phyloP scores from a whole-genome alignment of 23 tunicate genomes.

The Halocynthia aurantium region DNA sequence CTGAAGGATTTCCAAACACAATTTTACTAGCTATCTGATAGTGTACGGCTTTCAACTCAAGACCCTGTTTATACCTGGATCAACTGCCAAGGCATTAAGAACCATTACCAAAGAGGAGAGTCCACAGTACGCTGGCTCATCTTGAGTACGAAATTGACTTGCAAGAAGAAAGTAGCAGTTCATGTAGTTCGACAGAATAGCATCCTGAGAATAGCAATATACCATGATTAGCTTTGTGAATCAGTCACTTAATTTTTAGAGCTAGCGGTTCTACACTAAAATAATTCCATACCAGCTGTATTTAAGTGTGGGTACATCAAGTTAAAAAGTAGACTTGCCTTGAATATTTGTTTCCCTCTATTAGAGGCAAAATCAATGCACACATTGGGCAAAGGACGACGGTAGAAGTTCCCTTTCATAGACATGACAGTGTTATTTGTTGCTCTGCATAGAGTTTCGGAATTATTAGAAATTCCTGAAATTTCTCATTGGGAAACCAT shows the following conservation, averaged over 20 bases:
- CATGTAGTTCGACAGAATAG: conserved; percentile 39
- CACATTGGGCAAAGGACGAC: conserved; percentile 9
- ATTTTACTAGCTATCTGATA: background rate
- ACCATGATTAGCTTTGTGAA: no score
- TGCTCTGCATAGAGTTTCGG: background rate
- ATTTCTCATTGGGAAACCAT: background rate
- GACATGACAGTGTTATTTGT: background rate
- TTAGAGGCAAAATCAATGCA: conserved; percentile 20
- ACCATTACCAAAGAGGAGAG: conserved; percentile 69
- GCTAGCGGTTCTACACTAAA: no score
- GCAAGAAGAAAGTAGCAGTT: conserved; percentile 36
- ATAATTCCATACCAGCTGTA: no score
- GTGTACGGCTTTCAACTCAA: no score
- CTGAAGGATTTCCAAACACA: background rate
- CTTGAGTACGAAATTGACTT: conserved; percentile 56
- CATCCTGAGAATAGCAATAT: conserved; percentile 3
- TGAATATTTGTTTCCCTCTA: conserved; percentile 9
- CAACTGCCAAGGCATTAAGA: conserved; percentile 54
- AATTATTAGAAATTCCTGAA: background rate
- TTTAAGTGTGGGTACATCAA: no score
- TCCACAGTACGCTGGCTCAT: conserved; percentile 75
- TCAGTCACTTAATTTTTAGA: no score
- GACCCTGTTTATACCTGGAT: conserved; percentile 39
- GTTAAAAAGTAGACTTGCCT: background rate
- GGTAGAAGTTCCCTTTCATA: conserved; percentile 5